These are phyloP conservation scores for Corythoichthys intestinalis DNA, from an alignment of 2,113 vertebrate genomes.

Conservation along the genomic window DNA sequence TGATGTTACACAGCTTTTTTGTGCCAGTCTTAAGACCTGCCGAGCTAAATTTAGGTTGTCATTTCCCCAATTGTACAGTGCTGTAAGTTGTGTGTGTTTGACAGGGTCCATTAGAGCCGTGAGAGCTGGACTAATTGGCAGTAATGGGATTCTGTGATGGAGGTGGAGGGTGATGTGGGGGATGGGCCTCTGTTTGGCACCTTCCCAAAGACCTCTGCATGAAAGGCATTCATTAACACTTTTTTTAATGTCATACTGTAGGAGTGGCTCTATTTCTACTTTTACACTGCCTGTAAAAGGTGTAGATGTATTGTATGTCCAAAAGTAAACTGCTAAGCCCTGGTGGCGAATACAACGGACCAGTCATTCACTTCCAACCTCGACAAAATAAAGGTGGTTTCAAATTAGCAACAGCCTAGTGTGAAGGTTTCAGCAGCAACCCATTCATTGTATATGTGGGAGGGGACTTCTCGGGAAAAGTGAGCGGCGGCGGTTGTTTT, in stretches of 20 bases:
- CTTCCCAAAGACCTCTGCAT: slow-evolving; percentile 47
- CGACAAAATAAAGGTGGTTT: too few species aligned
- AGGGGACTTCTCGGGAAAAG: too few species aligned
- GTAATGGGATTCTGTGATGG: slow-evolving; percentile 51
- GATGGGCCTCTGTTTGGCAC: slow-evolving; percentile 43
- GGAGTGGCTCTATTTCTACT: slow-evolving; percentile 1
- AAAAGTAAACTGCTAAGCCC: too few species aligned
- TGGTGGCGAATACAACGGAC: too few species aligned
- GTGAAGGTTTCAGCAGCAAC: too few species aligned
- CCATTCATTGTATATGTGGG: too few species aligned
- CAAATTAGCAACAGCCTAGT: too few species aligned
- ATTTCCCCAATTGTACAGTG: slow-evolving; percentile 26
- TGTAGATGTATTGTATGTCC: too few species aligned
- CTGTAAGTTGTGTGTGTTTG: slow-evolving; percentile 16
- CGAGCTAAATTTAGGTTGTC: slow-evolving; percentile 27
- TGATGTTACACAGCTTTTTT: not conserved
- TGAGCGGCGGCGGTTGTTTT: too few species aligned
- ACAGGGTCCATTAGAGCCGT: slow-evolving; percentile 40
- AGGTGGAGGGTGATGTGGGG: slow-evolving; percentile 17
- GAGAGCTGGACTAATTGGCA: slow-evolving; percentile 52
- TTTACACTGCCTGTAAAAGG: not conserved
- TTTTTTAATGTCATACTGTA: slow-evolving; percentile 22
- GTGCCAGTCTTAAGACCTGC: slow-evolving; percentile 25
- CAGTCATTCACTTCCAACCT: too few species aligned
- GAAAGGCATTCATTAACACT: slow-evolving; percentile 54